Base-by-base conservation (phyloP, 2,797 vertebrate genomes). In the Darevskia nairensis region DNA sequence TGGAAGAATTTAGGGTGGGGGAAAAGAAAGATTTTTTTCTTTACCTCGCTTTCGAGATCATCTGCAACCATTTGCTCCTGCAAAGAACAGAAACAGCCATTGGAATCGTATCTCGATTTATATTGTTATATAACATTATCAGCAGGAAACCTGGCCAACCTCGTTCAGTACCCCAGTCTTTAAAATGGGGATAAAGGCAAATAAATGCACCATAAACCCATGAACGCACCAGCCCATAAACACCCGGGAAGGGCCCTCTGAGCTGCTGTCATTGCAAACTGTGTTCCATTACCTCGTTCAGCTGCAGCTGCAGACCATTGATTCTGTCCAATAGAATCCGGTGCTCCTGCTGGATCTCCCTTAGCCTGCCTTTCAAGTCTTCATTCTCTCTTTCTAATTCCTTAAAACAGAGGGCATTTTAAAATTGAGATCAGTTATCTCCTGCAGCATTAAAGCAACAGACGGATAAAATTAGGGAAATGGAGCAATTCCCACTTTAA, bases 381-480 rank as follows among this genome's bases (percentile, higher is more conserved):
- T 98, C 98, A 64, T 99, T 99, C 96, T 99, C 98, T 90, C 95
- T 93, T 94, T 99, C 98, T 91, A 99, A 81, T 76, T 98, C 99
- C 99, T 99, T 71, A 46, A 80, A 83, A 76, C 55, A 61, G 9
- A 80, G 80, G 0, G 10, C 66, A 10, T 11, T 10, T 46, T 29
- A 19, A 77, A 35, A n/a, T 2, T 71, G 3, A 23, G 61, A 23
- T 0, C 39, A 85, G 23, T 1, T 82, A 32, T 1, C 82, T n/a
- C 4, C 50, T 71, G 6, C 55, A 1, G 29, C 84, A 15, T 46
- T 77, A n/a, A 50, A 55, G 75, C 23, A 39, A 59, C 4, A 2
- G 10, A 29, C 7, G 7, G 61, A 64, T 64, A 8, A 19, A 7
- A 19, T 23, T 64, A 64, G 61, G 19, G 61, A 64, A 19, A 64